Base-by-base conservation (phyloP, 2,888 invertebrate species). In the Agrochola litura region DNA sequence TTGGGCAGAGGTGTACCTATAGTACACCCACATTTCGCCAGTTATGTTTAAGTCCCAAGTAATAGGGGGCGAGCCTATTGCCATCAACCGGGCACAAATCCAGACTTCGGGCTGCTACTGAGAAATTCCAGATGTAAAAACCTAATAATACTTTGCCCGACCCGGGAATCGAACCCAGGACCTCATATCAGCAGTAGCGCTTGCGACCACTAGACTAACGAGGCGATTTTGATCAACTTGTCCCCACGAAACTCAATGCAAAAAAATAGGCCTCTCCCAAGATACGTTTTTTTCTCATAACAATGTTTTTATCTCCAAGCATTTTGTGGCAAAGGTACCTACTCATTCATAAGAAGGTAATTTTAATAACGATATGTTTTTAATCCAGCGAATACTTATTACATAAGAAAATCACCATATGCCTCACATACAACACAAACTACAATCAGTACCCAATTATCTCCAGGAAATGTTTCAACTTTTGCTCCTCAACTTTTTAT, bases 391-490 rank as follows among this genome's bases (percentile, higher is more conserved):
- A 12, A 56, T n/a, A n/a, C n/a, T 56, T 58, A 41, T 83, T 79
- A 75, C 56, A 58, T 75, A 72, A 76, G 1, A 49, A 9, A 49
- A 65, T 41, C n/a, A 54, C 46, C 63, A 63, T 61, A 37, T 6
- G 37, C 30, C 56, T 64, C 46, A 64, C 41, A 65, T 46, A 52
- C 25, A 41, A 75, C 61, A 68, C 46, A 37, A 56, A 74, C 74
- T 73, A 60, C 65, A 68, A 80, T 82, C 65, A 72, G 64, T 54
- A 77, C 60, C 70, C 78, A 79, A 88, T 88, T 81, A 86, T 16
- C 52, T 70, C 22, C 76, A 88, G 86, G 86, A 86, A 86, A 86
- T 81, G 86, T 84, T 76, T 75, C 65, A 79, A 83, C 74, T 73
- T 75, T 84, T 82, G 69, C 69, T 73, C 63, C 73, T 64, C 54